Base-by-base conservation (phyloP, 2,797 vertebrate species). In the Morelia viridis region DNA sequence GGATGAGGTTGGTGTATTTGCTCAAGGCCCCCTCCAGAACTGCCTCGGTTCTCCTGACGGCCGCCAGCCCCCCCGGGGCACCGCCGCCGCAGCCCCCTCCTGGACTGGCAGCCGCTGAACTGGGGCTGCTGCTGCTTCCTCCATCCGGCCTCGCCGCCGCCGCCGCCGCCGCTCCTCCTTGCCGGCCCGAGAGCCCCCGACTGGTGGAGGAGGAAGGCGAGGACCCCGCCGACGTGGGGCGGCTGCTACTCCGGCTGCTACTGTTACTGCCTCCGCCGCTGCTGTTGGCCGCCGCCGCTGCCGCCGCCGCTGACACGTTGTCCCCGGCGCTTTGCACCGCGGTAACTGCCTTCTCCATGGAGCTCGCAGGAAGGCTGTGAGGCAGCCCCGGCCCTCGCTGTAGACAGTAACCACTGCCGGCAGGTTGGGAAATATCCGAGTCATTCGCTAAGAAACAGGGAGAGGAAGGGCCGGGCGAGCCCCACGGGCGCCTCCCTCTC, bases 1-100 rank as follows among this genome's bases (percentile, higher is more conserved):
- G 99, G 90, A 99, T 97, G 93, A 99, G 98, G 97, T 99, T 99
- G 95, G 99, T 99, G 97, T 99, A 99, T 98, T 99, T 99, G 98
- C 99, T 99, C 94, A 99, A 98, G 92, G 98, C 97, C 96, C 99
- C 99, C 95, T 99, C 99, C 97, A 98, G 97, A 96, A 98, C 98
- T 92, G 97, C 95, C 95, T 97, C 97, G 84, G 97, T 94, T 95
- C 96, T 97, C 28, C 95, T 94, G 87, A 95, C 92, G 89, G 96
- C 96, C 84, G 96, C 95, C 87, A 96, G 96, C 61, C 97, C 94
- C 93, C 94, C 92, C 87, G 94, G 83, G 50, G 57, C 53, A 89
- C 96, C 46, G 90, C 95, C 93, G 89, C 94, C 95, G 94, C 95
- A 94, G 89, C 95, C 94, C 90, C 96, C 97, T 91, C 94, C 96